A percentile compares a stretch with the other conserved stretches of the same genome.
phyloP scores from a whole-genome alignment of 1,140 invertebrate genomes.

The Bombus superbus region DNA sequence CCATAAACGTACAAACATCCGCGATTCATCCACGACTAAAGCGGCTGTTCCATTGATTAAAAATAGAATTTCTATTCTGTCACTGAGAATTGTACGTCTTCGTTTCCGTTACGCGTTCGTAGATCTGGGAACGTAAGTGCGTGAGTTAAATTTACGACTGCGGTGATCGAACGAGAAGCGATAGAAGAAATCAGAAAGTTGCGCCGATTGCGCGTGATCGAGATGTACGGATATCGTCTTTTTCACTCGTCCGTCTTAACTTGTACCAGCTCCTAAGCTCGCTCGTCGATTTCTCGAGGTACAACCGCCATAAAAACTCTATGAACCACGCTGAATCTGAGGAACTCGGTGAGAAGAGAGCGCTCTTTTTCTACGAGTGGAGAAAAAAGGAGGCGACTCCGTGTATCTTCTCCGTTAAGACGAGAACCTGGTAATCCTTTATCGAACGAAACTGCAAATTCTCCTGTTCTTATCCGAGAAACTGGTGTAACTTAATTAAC shows the following conservation, averaged over 20 bases:
- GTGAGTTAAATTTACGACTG: too few relatives aligned
- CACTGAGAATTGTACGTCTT: background rate
- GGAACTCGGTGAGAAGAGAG: too few relatives aligned
- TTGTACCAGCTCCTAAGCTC: background rate
- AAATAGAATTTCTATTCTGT: too few relatives aligned
- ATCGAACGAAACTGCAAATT: background rate
- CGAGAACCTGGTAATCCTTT: background rate
- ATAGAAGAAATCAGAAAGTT: background rate
- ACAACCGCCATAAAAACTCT: background rate
- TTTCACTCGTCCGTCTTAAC: background rate
- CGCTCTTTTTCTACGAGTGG: too few relatives aligned
- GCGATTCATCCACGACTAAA: too few relatives aligned
- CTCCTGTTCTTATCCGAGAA: background rate
- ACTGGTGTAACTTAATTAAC: slow-evolving; percentile 16
- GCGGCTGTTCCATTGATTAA: too few relatives aligned
- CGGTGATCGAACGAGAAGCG: background rate
- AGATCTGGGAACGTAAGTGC: background rate
- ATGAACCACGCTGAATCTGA: background rate
- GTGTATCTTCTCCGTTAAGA: background rate
- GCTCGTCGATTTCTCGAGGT: background rate
- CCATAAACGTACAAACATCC: too few relatives aligned
- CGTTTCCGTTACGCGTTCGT: background rate
- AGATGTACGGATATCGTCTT: background rate
- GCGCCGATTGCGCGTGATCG: background rate
- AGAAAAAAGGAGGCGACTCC: background rate